These are phyloP conservation scores for Micromesistius poutassou DNA, from an alignment of 2,797 vertebrate genomes.

Conservation along the genomic window DNA sequence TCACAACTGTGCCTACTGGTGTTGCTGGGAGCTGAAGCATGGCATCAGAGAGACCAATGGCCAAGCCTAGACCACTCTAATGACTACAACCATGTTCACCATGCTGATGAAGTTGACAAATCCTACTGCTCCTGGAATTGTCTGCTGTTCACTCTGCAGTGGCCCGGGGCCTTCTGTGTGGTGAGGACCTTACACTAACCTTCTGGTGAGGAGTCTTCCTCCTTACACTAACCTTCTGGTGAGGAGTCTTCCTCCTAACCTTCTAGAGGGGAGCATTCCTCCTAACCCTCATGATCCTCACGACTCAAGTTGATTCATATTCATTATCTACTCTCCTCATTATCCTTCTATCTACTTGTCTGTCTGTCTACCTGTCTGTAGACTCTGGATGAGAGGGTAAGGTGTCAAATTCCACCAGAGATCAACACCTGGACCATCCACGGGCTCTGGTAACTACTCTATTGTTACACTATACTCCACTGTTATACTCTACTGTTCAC, in stretches of 20 bases:
- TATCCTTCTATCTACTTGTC: not conserved
- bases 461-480: not conserved
- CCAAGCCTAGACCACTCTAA: constrained; percentile 2
- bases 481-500: not conserved
- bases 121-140: constrained; percentile 68
- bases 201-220: not conserved
- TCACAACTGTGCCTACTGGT: constrained; percentile 41
- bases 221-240: constrained; percentile 16
- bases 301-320: not conserved
- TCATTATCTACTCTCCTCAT: not conserved
- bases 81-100: constrained; percentile 45
- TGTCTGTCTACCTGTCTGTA: constrained; percentile 1
- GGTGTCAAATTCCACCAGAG: constrained; percentile 59
- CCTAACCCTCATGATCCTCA: not conserved
- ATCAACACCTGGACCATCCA: constrained; percentile 74
- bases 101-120: not conserved
- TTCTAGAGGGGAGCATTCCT: not conserved
- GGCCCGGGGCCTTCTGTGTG: constrained; percentile 75
- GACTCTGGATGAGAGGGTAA: constrained; percentile 27
- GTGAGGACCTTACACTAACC: constrained; percentile 46
- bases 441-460: constrained; percentile 67
- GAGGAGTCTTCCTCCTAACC: not conserved
- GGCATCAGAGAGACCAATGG: constrained; percentile 8
- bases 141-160: constrained; percentile 69
- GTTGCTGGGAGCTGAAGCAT: constrained; percentile 25